phyloP scores from a whole-genome alignment of 2,797 vertebrate species.

The Tinamus major region DNA sequence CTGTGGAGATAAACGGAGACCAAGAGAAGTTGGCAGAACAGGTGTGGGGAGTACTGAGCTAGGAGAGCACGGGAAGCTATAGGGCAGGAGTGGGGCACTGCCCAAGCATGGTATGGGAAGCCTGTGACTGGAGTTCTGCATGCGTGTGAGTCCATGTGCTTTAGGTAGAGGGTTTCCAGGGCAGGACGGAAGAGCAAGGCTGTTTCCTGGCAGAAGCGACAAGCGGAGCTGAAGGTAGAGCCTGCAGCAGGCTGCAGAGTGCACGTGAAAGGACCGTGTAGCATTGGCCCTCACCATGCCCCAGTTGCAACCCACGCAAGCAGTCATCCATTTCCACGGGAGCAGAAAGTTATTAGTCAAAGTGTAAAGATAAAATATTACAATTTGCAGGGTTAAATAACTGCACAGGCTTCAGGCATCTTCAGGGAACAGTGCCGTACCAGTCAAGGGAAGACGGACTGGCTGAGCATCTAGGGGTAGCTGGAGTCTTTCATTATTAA shows the following conservation, averaged over 20 bases:
- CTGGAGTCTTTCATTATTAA: not conserved
- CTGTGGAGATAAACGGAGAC: not conserved
- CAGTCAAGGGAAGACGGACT: not conserved
- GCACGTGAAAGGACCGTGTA: rapidly evolving
- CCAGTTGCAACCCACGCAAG: rapidly evolving
- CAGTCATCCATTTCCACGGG: not conserved
- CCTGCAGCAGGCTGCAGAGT: rapidly evolving
- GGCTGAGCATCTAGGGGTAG: not conserved
- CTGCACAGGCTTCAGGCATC: not conserved
- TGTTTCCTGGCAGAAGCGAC: not conserved
- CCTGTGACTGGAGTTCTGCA: not conserved
- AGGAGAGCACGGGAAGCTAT: rapidly evolving
- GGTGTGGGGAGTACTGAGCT: not conserved
- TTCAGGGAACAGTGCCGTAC: not conserved
- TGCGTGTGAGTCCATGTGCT: not conserved
- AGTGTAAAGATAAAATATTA: conserved; percentile 14
- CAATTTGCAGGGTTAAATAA: not conserved
- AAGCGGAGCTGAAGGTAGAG: not conserved
- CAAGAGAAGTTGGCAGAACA: not conserved
- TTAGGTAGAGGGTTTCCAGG: not conserved
- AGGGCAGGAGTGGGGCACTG: not conserved
- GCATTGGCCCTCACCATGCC: rapidly evolving
- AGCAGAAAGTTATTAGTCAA: not conserved
- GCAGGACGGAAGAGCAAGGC: not conserved
- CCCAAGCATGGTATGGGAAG: not conserved